These are phyloP conservation scores for Raja brachyura DNA, from an alignment of 2,113 vertebrate genomes.

Conservation along the genomic window DNA sequence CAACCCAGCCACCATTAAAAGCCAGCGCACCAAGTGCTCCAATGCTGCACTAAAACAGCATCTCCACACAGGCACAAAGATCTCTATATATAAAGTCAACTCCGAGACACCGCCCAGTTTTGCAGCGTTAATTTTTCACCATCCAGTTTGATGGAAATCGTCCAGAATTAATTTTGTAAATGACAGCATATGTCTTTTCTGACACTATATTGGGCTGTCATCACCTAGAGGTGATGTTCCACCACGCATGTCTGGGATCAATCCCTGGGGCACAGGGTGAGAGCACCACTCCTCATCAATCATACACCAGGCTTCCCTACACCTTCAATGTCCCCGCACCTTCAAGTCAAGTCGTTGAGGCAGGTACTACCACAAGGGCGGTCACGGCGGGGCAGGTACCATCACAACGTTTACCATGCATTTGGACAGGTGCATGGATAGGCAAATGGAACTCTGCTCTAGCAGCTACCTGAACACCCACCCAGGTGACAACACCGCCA, in stretches of 20 bases:
- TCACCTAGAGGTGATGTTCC: neutral
- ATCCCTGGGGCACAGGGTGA: neutral
- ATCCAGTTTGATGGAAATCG: neutral
- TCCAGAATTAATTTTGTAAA: neutral
- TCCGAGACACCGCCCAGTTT: neutral
- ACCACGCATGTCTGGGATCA: neutral
- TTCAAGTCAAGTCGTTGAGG: no score
- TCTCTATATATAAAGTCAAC: neutral
- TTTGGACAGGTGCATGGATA: no score
- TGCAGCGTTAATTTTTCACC: neutral
- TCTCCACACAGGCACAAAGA: neutral
- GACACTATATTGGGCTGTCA: neutral
- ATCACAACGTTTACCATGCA: no score
- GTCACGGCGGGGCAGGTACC: no score
- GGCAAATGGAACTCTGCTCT: no score
- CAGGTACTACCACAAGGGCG: no score
- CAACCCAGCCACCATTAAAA: neutral
- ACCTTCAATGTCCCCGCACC: no score
- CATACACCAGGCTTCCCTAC: neutral
- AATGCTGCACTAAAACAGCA: neutral
- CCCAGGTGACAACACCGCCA: no score
- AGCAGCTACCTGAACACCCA: no score
- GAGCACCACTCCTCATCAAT: neutral
- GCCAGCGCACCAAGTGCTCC: neutral
- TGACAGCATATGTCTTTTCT: neutral